phyloP scores from a whole-genome alignment of 2,797 vertebrate species.

The Myiotriccus ornatus region DNA sequence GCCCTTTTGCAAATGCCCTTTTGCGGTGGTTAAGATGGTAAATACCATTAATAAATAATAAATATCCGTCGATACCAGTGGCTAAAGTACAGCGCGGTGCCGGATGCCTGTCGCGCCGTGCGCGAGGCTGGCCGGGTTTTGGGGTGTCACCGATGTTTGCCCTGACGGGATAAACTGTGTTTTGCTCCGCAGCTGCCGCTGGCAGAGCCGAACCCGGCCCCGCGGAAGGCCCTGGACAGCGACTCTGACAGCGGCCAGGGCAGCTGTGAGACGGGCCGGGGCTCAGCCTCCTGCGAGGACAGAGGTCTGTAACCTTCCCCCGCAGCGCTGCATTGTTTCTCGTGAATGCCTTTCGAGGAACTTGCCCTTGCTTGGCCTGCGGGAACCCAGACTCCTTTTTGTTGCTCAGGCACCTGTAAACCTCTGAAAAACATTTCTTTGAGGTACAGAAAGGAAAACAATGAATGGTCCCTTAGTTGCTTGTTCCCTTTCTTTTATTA shows the following conservation, averaged over 20 bases:
- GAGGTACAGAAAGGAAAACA: neutral
- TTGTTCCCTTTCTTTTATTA: neutral
- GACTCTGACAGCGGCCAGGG: slow-evolving; percentile 78
- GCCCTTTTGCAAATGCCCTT: fast-evolving
- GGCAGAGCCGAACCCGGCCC: neutral
- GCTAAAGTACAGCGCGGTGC: fast-evolving
- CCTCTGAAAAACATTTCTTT: neutral
- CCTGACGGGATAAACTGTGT: neutral
- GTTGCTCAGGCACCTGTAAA: neutral
- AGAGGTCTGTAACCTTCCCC: slow-evolving; percentile 62
- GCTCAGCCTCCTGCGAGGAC: neutral
- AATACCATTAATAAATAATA: neutral
- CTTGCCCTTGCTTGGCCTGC: fast-evolving
- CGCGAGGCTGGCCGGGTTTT: neutral
- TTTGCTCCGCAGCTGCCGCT: slow-evolving; percentile 32
- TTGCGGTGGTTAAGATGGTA: neutral
- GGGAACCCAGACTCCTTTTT: neutral
- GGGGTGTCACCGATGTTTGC: too few species aligned
- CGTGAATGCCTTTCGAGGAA: neutral
- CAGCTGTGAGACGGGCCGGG: slow-evolving; percentile 62
- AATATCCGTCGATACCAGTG: too few species aligned
- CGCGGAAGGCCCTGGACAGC: slow-evolving; percentile 46
- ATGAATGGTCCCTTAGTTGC: neutral
- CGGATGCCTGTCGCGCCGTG: fast-evolving
- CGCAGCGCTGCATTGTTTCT: fast-evolving